Evolutionary conservation across 1,140 invertebrate species (phyloP), one percentile per base, ranked within the genome.

Genomic region (Linepithema humile): DNA sequence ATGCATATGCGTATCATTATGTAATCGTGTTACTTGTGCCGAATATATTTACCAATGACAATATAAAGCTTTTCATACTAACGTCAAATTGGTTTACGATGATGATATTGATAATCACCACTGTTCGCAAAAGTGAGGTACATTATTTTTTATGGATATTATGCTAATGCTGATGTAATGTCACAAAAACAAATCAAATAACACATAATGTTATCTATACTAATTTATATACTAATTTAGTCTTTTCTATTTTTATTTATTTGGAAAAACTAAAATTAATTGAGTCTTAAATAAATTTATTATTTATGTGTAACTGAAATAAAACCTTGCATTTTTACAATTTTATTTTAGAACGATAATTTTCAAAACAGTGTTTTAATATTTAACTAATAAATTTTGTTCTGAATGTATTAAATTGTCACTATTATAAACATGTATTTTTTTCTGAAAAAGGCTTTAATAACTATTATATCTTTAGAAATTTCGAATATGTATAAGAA

Each of bases 401-500:
- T 4, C 38, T 38, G 0, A 23, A 64, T 23, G n/a, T n/a, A n/a
- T n/a, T n/a, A n/a, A n/a, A n/a, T n/a, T n/a, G n/a, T n/a, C n/a
- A n/a, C n/a, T n/a, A n/a, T n/a, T n/a, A n/a, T n/a, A n/a, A n/a
- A n/a, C n/a, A n/a, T 67, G 10, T 2, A 23, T 57, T 23, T 26
- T 6, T 7, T n/a, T n/a, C 4, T 40, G 23, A 38, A 57, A 3
- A 23, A n/a, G n/a, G n/a, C n/a, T n/a, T n/a, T n/a, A 15, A 20
- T 50, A 17, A 3, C 20, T 55, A 3, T 65, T 20, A 38, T 29
- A 48, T 57, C 7, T 2, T 67, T 17, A 78, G 75, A 78, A 50
- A 53, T 67, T 69, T 0, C 26, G 7, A 2, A 55, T 35, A 9
- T 78, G 45, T 67, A 65, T 78, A 40, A 50, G 43, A 17, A 78